A percentile compares a stretch with the other conserved stretches of the same genome.
phyloP scores from a whole-genome alignment of 2,888 invertebrate species.

The Candidula unifasciata region DNA sequence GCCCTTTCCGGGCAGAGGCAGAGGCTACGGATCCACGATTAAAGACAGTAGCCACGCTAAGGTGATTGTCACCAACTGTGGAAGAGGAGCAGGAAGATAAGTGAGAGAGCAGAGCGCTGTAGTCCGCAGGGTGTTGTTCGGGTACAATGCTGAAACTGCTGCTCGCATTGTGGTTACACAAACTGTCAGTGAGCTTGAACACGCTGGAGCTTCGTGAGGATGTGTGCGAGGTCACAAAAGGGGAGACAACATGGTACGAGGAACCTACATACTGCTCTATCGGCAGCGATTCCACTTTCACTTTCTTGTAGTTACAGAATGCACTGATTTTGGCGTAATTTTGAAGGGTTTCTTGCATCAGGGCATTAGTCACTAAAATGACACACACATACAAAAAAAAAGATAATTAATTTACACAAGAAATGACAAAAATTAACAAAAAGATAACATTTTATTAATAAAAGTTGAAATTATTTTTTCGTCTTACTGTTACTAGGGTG shows the following conservation, averaged over 20 bases:
- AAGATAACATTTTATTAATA: not conserved
- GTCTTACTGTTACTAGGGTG: no score
- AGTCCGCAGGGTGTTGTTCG: conserved; percentile 40
- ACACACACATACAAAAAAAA: not conserved
- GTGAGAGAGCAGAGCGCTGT: conserved; percentile 44
- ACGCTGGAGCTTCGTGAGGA: conserved; percentile 8
- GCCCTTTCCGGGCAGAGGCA: conserved; percentile 45
- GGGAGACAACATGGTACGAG: conserved; percentile 51
- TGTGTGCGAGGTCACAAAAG: conserved; percentile 49
- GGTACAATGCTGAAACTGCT: conserved; percentile 45
- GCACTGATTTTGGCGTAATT: conserved; percentile 67
- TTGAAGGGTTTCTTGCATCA: conserved; percentile 73
- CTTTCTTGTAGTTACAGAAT: conserved; percentile 61
- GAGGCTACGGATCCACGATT: conserved; percentile 46
- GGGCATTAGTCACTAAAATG: conserved; percentile 53
- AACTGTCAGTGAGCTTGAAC: conserved; percentile 30
- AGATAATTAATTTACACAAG: no score
- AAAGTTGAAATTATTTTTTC: no score
- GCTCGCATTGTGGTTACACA: conserved; percentile 52
- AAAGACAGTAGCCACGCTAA: conserved; percentile 31
- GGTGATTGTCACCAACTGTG: conserved; percentile 27
- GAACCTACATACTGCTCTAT: conserved; percentile 69
- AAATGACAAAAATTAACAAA: no score
- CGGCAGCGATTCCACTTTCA: conserved; percentile 67
- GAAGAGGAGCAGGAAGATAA: conserved; percentile 33